Evolutionary conservation across 2,888 invertebrate species (phyloP).

Genomic region (Zaprionus bogoriensis): DNA sequence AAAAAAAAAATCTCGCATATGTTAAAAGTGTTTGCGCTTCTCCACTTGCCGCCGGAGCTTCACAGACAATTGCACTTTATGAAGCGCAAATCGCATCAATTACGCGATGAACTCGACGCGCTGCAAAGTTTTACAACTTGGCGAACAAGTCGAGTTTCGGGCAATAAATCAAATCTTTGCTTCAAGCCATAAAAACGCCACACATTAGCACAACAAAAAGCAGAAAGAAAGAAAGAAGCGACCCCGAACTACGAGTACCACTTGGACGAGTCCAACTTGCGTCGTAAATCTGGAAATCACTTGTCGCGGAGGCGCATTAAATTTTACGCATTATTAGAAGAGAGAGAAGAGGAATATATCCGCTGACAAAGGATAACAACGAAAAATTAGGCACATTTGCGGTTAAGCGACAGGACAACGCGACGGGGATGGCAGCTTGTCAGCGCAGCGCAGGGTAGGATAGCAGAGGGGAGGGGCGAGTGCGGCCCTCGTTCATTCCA

Average conservation of each 20-base stretch:
- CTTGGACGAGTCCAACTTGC: too few species aligned
- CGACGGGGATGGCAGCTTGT: slow-evolving; percentile 47
- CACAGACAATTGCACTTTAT: slow-evolving; percentile 73
- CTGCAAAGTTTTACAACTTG: slow-evolving; percentile 56
- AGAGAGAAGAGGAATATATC: too few species aligned
- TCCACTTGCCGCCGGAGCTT: slow-evolving; percentile 25
- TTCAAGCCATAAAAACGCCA: slow-evolving; percentile 68
- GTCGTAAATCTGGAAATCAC: slow-evolving; percentile 81
- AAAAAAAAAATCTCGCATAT: slow-evolving; percentile 62
- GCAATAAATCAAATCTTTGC: slow-evolving; percentile 75
- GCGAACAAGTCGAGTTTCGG: slow-evolving; percentile 59
- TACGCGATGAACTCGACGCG: slow-evolving; percentile 65
- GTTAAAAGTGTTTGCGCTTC: slow-evolving; percentile 27
- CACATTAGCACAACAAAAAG: slow-evolving; percentile 75
- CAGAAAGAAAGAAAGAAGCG: slow-evolving; percentile 18
- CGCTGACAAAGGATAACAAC: slow-evolving; percentile 68
- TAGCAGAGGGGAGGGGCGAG: slow-evolving; percentile 3
- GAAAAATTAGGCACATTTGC: slow-evolving; percentile 78
- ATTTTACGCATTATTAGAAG: slow-evolving; percentile 78
- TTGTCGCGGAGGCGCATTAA: slow-evolving; percentile 79
- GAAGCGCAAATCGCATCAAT: slow-evolving; percentile 74
- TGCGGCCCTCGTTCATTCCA: slow-evolving; percentile 77
- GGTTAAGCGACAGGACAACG: slow-evolving; percentile 41
- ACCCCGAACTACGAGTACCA: neutral
- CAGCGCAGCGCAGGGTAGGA: slow-evolving; percentile 19